phyloP scores from a whole-genome alignment of 2,888 invertebrate genomes.

The Parnassius glacialis region DNA sequence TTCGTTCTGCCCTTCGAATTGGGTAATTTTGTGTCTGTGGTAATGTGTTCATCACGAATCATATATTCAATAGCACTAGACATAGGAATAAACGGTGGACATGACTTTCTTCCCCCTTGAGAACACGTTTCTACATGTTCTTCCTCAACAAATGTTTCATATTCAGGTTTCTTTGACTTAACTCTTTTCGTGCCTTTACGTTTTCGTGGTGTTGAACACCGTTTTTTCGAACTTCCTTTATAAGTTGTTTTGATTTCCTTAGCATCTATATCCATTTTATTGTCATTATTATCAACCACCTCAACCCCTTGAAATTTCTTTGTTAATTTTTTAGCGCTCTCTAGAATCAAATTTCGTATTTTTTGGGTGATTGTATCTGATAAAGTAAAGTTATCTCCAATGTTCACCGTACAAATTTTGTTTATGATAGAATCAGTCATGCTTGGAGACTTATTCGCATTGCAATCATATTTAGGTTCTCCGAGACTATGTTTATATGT shows the following conservation, averaged over 20 bases:
- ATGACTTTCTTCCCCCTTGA: conserved; percentile 50
- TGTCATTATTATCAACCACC: conserved; percentile 36
- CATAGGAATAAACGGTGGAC: conserved; percentile 46
- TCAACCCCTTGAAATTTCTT: conserved; percentile 17
- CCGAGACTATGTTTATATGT: conserved; percentile 30
- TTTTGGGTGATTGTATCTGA: conserved; percentile 57
- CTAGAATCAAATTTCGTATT: conserved; percentile 55
- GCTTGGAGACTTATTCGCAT: conserved; percentile 28
- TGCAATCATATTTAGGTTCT: conserved; percentile 29
- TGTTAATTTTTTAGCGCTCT: conserved; percentile 60
- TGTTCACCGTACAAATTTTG: conserved; percentile 46
- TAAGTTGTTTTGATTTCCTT: conserved; percentile 30
- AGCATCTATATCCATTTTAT: conserved; percentile 32
- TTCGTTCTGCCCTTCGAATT: conserved; percentile 46
- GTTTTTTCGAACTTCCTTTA: conserved; percentile 38
- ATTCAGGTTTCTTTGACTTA: conserved; percentile 26
- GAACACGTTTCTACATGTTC: conserved; percentile 55
- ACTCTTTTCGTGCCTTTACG: conserved; percentile 20
- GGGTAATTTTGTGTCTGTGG: conserved; percentile 15
- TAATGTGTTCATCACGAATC: conserved; percentile 31
- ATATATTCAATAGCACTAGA: conserved; percentile 33
- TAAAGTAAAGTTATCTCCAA: conserved; percentile 43
- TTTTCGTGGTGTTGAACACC: conserved; percentile 39
- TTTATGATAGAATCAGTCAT: conserved; percentile 50
- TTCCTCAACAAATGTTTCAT: conserved; percentile 52